Evolutionary conservation across 2,888 invertebrate species (phyloP).

Genomic region (Ectobius pallidus): DNA sequence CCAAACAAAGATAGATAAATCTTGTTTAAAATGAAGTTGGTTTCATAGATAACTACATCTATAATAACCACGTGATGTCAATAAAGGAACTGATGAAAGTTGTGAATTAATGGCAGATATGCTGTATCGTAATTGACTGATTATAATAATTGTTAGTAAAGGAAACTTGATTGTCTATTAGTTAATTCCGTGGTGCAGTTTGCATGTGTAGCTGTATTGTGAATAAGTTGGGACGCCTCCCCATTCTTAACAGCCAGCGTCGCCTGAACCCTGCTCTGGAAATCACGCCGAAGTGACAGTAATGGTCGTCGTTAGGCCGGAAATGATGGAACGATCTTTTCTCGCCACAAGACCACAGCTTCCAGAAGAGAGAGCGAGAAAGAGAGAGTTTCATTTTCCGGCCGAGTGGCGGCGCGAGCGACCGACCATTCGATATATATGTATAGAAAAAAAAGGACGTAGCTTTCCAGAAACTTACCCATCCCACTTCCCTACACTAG

Average conservation of each 20-base stretch:
- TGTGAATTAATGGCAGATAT: no score
- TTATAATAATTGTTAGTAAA: no score
- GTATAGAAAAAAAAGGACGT: slow-evolving; percentile 12
- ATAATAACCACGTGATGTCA: no score
- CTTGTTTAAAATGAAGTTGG: no score
- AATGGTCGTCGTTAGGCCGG: slow-evolving; percentile 55
- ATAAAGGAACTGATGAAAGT: no score
- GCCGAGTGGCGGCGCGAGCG: slow-evolving; percentile 53
- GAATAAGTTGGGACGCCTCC: slow-evolving; percentile 6
- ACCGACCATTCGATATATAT: slow-evolving; percentile 38
- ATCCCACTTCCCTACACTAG: slow-evolving; percentile 8
- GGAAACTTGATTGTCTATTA: no score
- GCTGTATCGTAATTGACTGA: no score
- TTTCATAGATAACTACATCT: no score
- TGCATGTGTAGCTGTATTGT: no score
- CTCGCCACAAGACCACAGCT: slow-evolving; percentile 55
- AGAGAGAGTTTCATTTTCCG: slow-evolving; percentile 56
- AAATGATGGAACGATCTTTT: slow-evolving; percentile 60
- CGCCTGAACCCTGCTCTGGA: neutral
- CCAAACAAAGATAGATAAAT: no score
- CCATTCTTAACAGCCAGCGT: neutral
- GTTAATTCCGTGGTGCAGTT: no score
- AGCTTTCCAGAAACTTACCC: slow-evolving; percentile 7
- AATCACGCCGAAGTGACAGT: slow-evolving; percentile 42
- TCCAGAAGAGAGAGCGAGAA: slow-evolving; percentile 25